Evolutionary conservation across 2,888 invertebrate genomes (phyloP), one percentile per base, ranked within the genome.

Genomic region (Venusia cambrica): DNA sequence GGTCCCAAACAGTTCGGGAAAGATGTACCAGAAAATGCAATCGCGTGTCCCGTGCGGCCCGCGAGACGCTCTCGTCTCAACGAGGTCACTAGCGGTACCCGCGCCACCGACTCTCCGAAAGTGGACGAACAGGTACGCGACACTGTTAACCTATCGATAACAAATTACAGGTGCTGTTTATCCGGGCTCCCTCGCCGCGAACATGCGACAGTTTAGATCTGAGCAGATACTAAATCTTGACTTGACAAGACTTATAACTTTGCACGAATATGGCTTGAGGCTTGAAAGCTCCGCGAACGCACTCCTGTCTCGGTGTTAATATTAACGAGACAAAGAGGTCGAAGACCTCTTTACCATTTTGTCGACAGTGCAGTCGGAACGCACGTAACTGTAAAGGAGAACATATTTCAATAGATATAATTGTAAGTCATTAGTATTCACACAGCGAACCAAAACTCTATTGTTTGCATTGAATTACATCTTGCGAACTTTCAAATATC

Each of bases 81-180:
- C 78, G 84, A 85, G 85, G 87, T 84, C 87, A 81, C 66, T 85
- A 85, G 87, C 87, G 85, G 87, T 85, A 85, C 77, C 74, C 68
- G 65, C 65, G 75, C 73, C 72, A 65, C 64, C 76, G 74, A 68
- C 68, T 73, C 76, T 73, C 81, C 84, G 79, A 85, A 85, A 85
- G 80, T 78, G 79, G 85, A 84, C 68, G 85, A 83, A 68, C 85
- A 87, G 87, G 87, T 87, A 85, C 71, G 78, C 74, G 79, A 78
- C 81, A 73, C 80, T 80, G 67, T 80, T 80, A 77, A 79, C 75
- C 73, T 80, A 83, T 77, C 72, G 73, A 80, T 80, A 79, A 73
- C 77, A 76, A 77, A 78, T 78, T 73, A 71, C 76, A 76, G 73
- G 72, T 73, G 69, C 66, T 66, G 60, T 64, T 69, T 67, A 66